These are phyloP conservation scores for Girardinichthys multiradiatus DNA, from an alignment of 2,113 vertebrate genomes.

Conservation along the genomic window DNA sequence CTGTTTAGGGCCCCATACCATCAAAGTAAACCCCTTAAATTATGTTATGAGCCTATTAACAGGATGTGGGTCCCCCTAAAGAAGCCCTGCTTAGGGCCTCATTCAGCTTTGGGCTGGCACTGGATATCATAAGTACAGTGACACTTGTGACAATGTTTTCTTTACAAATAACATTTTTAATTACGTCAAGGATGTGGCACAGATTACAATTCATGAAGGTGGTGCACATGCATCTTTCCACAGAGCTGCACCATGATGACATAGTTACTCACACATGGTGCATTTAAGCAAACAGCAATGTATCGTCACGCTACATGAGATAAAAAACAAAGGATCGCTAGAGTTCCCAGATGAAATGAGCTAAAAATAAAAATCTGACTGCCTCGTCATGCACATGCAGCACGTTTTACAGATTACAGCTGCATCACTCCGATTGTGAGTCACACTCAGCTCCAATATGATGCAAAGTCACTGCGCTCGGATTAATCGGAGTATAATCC, in stretches of 20 bases:
- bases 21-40: too few relatives aligned
- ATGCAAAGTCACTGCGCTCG: conserved; percentile 64
- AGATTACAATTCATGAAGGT: conserved; percentile 17
- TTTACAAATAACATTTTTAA: too few relatives aligned
- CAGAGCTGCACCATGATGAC: conserved; percentile 4
- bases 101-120: too few relatives aligned
- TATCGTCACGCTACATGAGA: not conserved
- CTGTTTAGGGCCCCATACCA: too few relatives aligned
- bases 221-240: conserved; percentile 37
- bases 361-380: not conserved
- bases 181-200: conserved; percentile 3
- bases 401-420: conserved; percentile 64
- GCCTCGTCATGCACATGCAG: conserved; percentile 38
- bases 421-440: conserved; percentile 36
- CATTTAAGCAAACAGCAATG: not conserved
- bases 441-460: conserved; percentile 45
- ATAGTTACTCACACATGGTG: conserved; percentile 6
- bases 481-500: conserved; percentile 76
- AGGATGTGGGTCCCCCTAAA: too few relatives aligned
- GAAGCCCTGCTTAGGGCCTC: too few relatives aligned
- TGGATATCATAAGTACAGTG: too few relatives aligned
- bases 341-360: conserved; percentile 8
- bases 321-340: not conserved
- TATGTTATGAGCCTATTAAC: too few relatives aligned
- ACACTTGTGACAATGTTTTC: too few relatives aligned